phyloP scores from a whole-genome alignment of 1,140 invertebrate genomes.

The Phocides pigmalion region DNA sequence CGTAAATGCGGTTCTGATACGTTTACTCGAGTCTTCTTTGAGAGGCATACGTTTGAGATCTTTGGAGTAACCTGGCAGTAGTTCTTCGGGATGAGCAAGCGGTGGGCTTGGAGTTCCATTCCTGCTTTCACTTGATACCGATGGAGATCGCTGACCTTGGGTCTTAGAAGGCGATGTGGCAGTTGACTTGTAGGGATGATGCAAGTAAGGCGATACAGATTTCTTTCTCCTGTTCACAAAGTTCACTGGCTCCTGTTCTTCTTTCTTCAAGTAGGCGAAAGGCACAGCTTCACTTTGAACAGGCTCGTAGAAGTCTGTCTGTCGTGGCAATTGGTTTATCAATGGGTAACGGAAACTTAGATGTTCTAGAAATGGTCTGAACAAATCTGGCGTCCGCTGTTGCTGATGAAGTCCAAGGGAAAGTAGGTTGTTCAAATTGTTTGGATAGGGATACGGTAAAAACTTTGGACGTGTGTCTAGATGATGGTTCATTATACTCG shows the following conservation, averaged over 20 bases:
- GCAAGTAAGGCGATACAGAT: slow-evolving; percentile 72
- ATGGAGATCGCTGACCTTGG: slow-evolving; percentile 71
- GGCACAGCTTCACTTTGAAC: slow-evolving; percentile 46
- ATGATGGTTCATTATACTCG: slow-evolving; percentile 60
- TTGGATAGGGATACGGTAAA: slow-evolving; percentile 85
- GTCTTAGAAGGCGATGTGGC: slow-evolving; percentile 72
- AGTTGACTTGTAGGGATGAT: slow-evolving; percentile 76
- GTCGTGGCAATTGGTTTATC: slow-evolving; percentile 65
- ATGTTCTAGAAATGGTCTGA: slow-evolving; percentile 75
- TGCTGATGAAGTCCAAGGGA: slow-evolving; percentile 85
- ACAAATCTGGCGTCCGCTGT: slow-evolving; percentile 79
- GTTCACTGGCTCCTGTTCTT: slow-evolving; percentile 64
- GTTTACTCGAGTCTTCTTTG: slow-evolving; percentile 87
- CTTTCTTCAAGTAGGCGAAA: slow-evolving; percentile 58
- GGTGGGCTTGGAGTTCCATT: slow-evolving; percentile 85
- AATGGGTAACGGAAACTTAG: slow-evolving; percentile 71
- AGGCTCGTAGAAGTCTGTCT: slow-evolving; percentile 59
- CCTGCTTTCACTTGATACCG: slow-evolving; percentile 77
- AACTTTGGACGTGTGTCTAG: slow-evolving; percentile 79
- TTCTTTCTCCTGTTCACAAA: slow-evolving; percentile 70
- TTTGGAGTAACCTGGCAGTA: slow-evolving; percentile 74
- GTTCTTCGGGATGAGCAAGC: slow-evolving; percentile 79
- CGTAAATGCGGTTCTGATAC: slow-evolving; percentile 96
- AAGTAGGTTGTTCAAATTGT: slow-evolving; percentile 86
- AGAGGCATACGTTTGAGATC: slow-evolving; percentile 67